Conservation (phyloP, 2,888 invertebrate genomes). For the Sphinx pinastri region DNA sequence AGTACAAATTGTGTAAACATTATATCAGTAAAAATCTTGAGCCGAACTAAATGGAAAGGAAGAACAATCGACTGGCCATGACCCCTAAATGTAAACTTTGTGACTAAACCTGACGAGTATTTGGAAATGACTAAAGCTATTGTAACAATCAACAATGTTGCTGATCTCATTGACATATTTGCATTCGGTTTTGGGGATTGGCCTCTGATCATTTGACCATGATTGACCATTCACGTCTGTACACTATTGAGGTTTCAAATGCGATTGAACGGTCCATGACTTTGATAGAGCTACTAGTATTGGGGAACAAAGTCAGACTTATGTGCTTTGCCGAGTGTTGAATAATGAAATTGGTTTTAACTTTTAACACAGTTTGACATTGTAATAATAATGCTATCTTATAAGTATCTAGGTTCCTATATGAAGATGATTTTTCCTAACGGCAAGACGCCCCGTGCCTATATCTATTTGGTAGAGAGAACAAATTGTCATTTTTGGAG, state of each 20-base stretch:
- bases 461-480: too few relatives aligned
- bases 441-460: too few relatives aligned
- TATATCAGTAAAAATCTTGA: neutral
- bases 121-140: constrained; percentile 22
- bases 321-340: neutral
- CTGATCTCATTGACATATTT: constrained; percentile 72
- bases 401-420: too few relatives aligned
- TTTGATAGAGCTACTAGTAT: constrained; percentile 8
- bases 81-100: constrained; percentile 19
- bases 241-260: constrained; percentile 4
- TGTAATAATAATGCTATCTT: neutral
- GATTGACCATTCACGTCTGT: constrained; percentile 47
- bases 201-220: constrained; percentile 51
- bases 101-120: constrained; percentile 24
- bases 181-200: constrained; percentile 66
- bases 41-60: neutral
- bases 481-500: too few relatives aligned
- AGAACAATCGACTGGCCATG: constrained; percentile 24
- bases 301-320: neutral
- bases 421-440: too few relatives aligned
- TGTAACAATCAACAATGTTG: constrained; percentile 27
- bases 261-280: constrained; percentile 13
- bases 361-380: neutral
- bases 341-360: neutral
- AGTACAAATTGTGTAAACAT: constrained; percentile 3